phyloP scores from a whole-genome alignment of 2,797 vertebrate species.

The Schizopygopsis pylzovi region DNA sequence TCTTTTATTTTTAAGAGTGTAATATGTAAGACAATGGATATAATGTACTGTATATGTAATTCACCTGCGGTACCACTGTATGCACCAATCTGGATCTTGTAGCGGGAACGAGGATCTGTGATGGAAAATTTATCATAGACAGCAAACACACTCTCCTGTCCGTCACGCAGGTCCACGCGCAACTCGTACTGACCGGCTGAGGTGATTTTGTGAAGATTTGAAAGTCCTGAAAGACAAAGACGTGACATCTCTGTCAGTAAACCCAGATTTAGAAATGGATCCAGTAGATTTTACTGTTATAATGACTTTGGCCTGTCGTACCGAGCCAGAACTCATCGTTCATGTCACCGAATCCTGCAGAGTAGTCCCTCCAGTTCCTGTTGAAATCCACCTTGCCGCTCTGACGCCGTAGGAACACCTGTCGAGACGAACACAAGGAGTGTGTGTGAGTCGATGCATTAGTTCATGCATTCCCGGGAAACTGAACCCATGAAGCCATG shows the following conservation, averaged over 20 bases:
- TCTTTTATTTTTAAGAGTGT: neutral
- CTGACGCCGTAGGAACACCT: slow-evolving; percentile 93
- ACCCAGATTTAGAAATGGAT: neutral
- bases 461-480: neutral
- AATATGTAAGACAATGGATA: neutral
- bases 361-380: slow-evolving; percentile 92
- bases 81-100: slow-evolving; percentile 84
- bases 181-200: slow-evolving; percentile 87
- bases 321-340: slow-evolving; percentile 94
- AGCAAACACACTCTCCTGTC: slow-evolving; percentile 81
- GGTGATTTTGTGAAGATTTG: slow-evolving; percentile 91
- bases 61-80: slow-evolving; percentile 93
- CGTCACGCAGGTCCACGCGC: slow-evolving; percentile 89
- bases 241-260: neutral
- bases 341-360: slow-evolving; percentile 88
- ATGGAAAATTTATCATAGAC: slow-evolving; percentile 87
- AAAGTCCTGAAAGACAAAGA: slow-evolving; percentile 79
- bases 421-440: neutral
- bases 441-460: neutral
- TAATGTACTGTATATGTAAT: neutral
- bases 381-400: slow-evolving; percentile 90
- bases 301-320: slow-evolving; percentile 61
- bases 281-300: neutral
- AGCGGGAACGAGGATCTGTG: slow-evolving; percentile 84
- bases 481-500: neutral